Evolutionary conservation across 2,888 invertebrate species (phyloP).

Genomic region (Epicampocera succincta): DNA sequence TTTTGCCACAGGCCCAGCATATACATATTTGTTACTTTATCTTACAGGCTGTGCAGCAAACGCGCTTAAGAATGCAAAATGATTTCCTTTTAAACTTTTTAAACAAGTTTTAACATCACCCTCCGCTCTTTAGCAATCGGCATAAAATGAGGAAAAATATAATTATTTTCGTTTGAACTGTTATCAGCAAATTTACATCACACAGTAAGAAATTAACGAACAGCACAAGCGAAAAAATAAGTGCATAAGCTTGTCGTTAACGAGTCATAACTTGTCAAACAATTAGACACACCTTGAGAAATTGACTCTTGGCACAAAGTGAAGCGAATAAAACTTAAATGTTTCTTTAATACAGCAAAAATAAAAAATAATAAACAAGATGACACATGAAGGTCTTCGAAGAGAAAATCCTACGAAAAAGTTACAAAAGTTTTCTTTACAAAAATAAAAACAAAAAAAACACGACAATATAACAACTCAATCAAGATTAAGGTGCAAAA

Average conservation of each 20-base stretch:
- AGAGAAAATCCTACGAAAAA: constrained; percentile 1
- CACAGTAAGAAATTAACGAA: neutral
- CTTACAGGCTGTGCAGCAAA: too few relatives aligned
- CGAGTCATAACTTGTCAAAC: constrained; percentile 50
- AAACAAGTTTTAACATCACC: too few relatives aligned
- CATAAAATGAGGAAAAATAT: neutral
- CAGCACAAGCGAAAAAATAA: constrained; percentile 21
- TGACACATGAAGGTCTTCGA: constrained; percentile 37
- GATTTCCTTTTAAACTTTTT: too few relatives aligned
- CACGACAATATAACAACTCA: constrained; percentile 32
- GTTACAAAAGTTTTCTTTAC: constrained; percentile 16
- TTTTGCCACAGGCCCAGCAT: too few relatives aligned
- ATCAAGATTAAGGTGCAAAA: constrained; percentile 63
- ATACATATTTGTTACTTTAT: too few relatives aligned
- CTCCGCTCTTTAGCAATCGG: too few relatives aligned
- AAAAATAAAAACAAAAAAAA: too few relatives aligned
- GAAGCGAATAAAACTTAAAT: neutral
- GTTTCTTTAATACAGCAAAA: constrained; percentile 6
- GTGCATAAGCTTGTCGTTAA: constrained; percentile 51
- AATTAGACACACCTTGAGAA: constrained; percentile 48
- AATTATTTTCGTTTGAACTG: constrained; percentile 32
- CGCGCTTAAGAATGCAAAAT: too few relatives aligned
- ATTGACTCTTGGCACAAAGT: neutral
- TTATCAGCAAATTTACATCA: constrained; percentile 51
- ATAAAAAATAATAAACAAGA: constrained; percentile 8